Percentiles rank a stretch among this genome's conserved stretches.
Evolutionary conservation across 2,113 vertebrate genomes (phyloP).

Genomic region (Elachura formosa): DNA sequence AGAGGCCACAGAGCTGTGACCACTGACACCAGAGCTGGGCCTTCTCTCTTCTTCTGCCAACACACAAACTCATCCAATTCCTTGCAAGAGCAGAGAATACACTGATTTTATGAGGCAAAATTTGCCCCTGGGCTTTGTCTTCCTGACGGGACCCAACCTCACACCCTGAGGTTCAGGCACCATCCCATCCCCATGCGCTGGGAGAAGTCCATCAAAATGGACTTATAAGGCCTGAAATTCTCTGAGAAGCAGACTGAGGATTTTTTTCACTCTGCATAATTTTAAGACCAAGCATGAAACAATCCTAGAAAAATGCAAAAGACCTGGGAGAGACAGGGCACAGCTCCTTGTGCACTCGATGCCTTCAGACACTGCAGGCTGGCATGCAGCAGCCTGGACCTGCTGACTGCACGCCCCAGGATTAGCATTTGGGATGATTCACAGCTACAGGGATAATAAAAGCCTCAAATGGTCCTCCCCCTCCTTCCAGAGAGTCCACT

Average conservation of each 20-base stretch:
- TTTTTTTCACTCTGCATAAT: neutral
- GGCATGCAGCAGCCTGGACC: neutral
- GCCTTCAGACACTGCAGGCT: neutral
- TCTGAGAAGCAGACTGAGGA: neutral
- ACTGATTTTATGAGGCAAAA: neutral
- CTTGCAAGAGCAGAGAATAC: neutral
- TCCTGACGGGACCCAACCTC: neutral
- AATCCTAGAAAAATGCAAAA: neutral
- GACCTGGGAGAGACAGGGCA: neutral
- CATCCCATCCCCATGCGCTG: neutral
- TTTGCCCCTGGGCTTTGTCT: neutral
- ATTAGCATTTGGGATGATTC: constrained; percentile 37
- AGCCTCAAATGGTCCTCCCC: neutral
- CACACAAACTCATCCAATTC: neutral
- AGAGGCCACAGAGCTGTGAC: neutral
- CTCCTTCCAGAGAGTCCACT: constrained; percentile 4
- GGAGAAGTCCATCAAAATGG: neutral
- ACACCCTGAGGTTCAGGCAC: neutral
- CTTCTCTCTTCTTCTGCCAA: neutral
- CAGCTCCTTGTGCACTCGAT: neutral
- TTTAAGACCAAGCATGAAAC: neutral
- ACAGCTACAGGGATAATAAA: constrained; percentile 32
- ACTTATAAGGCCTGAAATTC: neutral
- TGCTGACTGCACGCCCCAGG: neutral
- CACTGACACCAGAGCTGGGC: neutral